Percentiles rank a stretch among this genome's conserved stretches.
These are phyloP conservation scores for Capra hircus DNA, from an alignment of 2,113 vertebrate genomes.

Conservation along the genomic window DNA sequence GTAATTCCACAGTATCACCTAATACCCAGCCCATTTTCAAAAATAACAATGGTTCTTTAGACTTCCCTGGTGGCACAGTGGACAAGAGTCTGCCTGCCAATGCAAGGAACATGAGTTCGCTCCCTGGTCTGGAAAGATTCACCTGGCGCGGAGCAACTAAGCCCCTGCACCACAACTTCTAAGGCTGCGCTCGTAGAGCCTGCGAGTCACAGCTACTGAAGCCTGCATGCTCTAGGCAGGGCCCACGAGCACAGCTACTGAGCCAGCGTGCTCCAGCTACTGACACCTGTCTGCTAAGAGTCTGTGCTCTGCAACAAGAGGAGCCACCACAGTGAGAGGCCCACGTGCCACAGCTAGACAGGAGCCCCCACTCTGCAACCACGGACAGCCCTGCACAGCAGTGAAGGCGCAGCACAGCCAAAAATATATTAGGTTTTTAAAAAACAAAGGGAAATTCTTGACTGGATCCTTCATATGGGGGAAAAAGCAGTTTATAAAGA, in stretches of 20 bases:
- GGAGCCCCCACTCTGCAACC: neutral
- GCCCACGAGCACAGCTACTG: neutral
- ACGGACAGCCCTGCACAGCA: neutral
- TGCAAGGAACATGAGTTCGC: neutral
- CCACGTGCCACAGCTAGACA: neutral
- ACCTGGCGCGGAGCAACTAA: rapidly evolving
- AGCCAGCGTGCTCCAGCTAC: neutral
- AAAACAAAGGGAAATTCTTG: neutral
- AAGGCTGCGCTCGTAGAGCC: neutral
- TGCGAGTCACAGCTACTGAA: neutral
- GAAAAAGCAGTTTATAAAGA: neutral
- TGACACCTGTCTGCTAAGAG: neutral
- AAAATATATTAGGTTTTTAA: neutral
- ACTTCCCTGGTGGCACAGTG: neutral
- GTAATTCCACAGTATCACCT: neutral
- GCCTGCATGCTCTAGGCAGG: neutral
- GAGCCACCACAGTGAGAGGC: neutral
- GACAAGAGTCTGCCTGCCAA: neutral
- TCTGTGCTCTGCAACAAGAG: neutral
- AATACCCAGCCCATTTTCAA: neutral
- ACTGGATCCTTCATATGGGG: neutral
- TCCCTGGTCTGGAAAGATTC: neutral
- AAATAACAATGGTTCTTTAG: neutral
- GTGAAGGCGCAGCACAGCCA: neutral
- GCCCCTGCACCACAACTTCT: neutral